Conservation (phyloP, 1,140 invertebrate species). For the Aphis gossypii region DNA sequence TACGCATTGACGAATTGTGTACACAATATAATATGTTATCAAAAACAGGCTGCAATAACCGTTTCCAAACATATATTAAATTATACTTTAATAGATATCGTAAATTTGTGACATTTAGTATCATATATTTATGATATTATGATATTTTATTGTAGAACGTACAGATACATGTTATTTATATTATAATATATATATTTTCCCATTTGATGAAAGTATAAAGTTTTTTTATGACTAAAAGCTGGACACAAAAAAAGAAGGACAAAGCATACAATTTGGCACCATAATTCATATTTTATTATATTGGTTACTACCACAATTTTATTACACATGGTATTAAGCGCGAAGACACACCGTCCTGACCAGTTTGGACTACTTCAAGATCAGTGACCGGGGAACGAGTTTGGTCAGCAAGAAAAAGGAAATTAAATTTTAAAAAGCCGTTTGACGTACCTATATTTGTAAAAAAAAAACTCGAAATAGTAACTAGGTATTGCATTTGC, state of each 20-base stretch:
- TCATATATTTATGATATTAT: neutral
- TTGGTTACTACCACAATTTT: neutral
- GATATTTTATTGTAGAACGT: neutral
- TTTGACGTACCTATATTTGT: neutral
- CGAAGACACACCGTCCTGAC: neutral
- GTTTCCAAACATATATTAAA: neutral
- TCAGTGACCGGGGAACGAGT: conserved; percentile 34
- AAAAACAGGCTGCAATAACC: neutral
- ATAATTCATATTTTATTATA: neutral
- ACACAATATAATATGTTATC: neutral
- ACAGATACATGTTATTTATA: neutral
- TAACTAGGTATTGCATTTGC: neutral
- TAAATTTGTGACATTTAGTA: neutral
- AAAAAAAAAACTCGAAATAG: neutral
- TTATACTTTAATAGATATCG: neutral
- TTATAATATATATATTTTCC: neutral
- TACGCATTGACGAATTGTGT: neutral
- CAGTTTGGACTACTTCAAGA: conserved; percentile 2
- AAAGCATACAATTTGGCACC: neutral
- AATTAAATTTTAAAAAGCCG: conserved; percentile 3
- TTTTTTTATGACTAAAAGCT: neutral
- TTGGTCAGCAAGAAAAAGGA: neutral
- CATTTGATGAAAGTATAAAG: neutral
- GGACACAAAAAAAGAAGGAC: neutral
- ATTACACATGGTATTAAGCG: neutral